Percentiles rank a stretch among this genome's conserved stretches.
Evolutionary conservation across 1,140 invertebrate species (phyloP).

Genomic region (Ectropis grisescens): DNA sequence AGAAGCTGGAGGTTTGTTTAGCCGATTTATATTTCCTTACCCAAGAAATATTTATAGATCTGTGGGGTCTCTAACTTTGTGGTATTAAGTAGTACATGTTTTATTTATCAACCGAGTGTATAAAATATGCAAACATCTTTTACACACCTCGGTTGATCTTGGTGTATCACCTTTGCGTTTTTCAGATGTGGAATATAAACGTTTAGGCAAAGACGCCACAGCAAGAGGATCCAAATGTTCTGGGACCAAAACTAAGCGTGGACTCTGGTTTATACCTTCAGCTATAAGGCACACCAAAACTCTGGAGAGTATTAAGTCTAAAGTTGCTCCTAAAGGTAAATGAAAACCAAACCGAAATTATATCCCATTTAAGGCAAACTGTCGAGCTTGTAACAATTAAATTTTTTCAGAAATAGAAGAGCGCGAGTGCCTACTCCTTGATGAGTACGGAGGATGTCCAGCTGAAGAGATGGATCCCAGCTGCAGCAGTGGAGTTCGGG

Average conservation of each 20-base stretch:
- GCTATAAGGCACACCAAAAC: constrained; percentile 59
- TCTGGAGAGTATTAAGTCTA: constrained; percentile 59
- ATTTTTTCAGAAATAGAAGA: constrained; percentile 57
- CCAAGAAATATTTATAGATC: neutral
- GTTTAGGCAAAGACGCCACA: constrained; percentile 34
- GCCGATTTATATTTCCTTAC: neutral
- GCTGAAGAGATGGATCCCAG: constrained; percentile 44
- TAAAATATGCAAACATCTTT: too few relatives aligned
- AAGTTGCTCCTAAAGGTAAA: constrained; percentile 50
- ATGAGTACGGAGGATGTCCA: constrained; percentile 62
- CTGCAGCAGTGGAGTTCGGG: constrained; percentile 26
- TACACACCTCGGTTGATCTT: too few relatives aligned
- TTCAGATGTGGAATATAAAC: constrained; percentile 58
- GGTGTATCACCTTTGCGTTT: too few relatives aligned
- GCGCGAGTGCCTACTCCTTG: constrained; percentile 66
- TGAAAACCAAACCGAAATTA: too few relatives aligned
- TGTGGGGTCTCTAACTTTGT: neutral
- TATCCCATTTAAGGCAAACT: too few relatives aligned
- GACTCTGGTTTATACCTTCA: constrained; percentile 55
- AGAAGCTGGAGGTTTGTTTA: constrained; percentile 49
- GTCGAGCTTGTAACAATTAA: too few relatives aligned
- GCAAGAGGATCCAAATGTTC: constrained; percentile 31
- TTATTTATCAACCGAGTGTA: too few relatives aligned
- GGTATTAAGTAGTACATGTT: neutral
- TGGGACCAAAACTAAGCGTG: constrained; percentile 37